Evolutionary conservation across 2,797 vertebrate genomes (phyloP), one percentile per base, ranked within the genome.

Genomic region (Alcedo quadribrachys): DNA sequence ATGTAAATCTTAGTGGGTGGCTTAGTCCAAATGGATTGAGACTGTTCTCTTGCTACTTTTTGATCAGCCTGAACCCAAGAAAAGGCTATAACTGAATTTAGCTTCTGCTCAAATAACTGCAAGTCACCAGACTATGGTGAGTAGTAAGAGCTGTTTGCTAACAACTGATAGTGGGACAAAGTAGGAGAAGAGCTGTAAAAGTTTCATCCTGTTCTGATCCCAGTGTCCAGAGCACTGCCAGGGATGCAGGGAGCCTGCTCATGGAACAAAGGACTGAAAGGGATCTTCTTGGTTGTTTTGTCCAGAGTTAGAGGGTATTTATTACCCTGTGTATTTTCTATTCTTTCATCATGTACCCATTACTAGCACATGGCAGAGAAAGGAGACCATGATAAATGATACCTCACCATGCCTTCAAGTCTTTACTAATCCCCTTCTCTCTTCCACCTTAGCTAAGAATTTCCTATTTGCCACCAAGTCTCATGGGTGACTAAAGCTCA

Each of bases 1-100:
- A 88, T 62, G 86, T 88, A 95, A 94, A 85, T 89, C 94, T 92
- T 76, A 74, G 85, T 90, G 90, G 91, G 93, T 92, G 85, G 92
- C 60, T 93, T 53, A 81, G 61, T 61, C 77, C 68, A 90, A 83
- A 92, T 70, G 81, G 79, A 88, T 57, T 84, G 73, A 95, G 86
- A 87, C 57, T 37, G 9, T 62, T 80, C 67, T 92, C 63, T 78
- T 89, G 75, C 50, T 90, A 68, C 43, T 74, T 91, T 94, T 81
- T 85, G 63, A 93, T 86, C 37, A 81, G 50, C 15, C n/a, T 70
- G 74, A 92, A 71, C 19, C n/a, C 73, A 75, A 33, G 40, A 81
- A 90, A 61, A 75, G 53, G 45, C 42, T 76, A 25, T 30, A 48
- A 30, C 30, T 55, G 33, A 82, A 94, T 63, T 84, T 88, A 65